phyloP scores from a whole-genome alignment of 2,797 vertebrate genomes.

The Pristis pectinata region DNA sequence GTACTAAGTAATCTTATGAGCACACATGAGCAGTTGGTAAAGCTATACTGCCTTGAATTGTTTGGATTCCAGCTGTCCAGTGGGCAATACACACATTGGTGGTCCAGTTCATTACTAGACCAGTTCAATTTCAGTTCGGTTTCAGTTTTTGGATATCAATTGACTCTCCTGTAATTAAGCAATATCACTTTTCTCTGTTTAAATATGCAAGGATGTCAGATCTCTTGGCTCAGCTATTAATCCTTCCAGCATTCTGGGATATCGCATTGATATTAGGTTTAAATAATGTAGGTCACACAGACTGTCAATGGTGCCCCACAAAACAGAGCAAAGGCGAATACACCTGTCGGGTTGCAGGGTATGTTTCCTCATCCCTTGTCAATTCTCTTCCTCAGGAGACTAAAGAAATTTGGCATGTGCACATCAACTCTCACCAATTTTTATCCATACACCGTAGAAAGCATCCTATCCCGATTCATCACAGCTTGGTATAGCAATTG shows the following conservation, averaged over 20 bases:
- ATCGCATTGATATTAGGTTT: conserved; percentile 22
- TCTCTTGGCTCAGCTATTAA: conserved; percentile 13
- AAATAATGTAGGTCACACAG: background rate
- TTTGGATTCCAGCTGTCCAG: background rate
- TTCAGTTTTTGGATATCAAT: conserved; percentile 27
- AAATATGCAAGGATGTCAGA: conserved; percentile 32
- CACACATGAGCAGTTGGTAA: background rate
- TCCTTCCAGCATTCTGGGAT: conserved; percentile 2
- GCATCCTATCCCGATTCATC: no score
- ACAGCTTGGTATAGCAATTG: no score
- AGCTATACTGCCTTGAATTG: background rate
- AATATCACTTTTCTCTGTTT: conserved; percentile 28
- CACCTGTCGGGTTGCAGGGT: background rate
- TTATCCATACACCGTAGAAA: no score
- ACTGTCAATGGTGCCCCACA: background rate
- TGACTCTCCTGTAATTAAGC: conserved; percentile 20
- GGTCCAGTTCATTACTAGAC: background rate
- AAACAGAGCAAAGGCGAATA: background rate
- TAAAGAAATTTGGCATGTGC: no score
- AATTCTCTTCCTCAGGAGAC: no score
- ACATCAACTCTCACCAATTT: no score
- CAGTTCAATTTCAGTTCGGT: no score
- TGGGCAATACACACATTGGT: background rate
- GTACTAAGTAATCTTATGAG: background rate
- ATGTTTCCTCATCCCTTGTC: background rate